Evolutionary conservation across 2,797 vertebrate genomes (phyloP).

Genomic region (Oceanodroma leucorhoa): DNA sequence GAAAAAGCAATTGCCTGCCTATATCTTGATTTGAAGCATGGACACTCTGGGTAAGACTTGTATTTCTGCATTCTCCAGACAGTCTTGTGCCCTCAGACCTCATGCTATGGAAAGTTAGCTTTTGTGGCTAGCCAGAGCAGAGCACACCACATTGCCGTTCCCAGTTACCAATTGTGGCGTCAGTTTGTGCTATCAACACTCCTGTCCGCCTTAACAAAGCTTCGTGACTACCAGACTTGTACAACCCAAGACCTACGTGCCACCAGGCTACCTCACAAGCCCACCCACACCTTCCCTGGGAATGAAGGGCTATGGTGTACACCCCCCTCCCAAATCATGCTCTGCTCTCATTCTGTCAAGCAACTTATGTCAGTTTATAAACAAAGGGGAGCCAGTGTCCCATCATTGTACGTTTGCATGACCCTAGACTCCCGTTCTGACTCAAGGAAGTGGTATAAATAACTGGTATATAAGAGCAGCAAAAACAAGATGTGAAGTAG

Average conservation of each 20-base stretch:
- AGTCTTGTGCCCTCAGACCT: neutral
- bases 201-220: neutral
- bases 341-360: neutral
- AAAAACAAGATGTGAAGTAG: neutral
- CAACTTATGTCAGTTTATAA: neutral
- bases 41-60: neutral
- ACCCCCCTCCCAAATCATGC: fast-evolving
- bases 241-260: neutral
- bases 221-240: neutral
- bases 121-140: fast-evolving
- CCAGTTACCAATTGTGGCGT: fast-evolving
- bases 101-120: neutral
- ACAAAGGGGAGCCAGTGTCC: neutral
- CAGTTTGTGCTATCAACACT: neutral
- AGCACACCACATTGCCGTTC: fast-evolving
- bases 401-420: neutral
- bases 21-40: neutral
- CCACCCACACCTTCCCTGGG: neutral
- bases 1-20: neutral
- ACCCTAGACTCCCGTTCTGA: neutral
- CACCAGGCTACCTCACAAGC: neutral
- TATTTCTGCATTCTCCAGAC: neutral
- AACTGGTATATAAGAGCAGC: neutral
- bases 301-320: fast-evolving
- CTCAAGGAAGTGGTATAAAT: neutral